Conservation (phyloP, 30 jellyfish, hydroid and myxozoan genomes). For the Nemopilema nomurai region DNA sequence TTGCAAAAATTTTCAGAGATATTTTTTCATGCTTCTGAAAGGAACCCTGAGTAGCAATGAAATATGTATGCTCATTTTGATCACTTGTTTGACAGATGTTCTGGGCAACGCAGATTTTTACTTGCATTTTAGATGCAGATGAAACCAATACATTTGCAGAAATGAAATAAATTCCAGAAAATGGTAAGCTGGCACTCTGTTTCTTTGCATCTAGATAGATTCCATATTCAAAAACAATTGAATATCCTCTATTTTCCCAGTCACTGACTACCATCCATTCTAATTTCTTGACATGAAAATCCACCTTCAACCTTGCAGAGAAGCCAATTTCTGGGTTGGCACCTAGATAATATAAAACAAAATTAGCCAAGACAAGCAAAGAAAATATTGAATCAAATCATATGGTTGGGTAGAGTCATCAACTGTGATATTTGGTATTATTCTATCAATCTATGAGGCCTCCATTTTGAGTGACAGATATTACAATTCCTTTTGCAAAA, state of each 20-base stretch:
- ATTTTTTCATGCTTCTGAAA: conserved; percentile 13
- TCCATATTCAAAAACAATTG: conserved; percentile 45
- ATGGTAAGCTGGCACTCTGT: conserved; percentile 11
- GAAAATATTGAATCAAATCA: no score
- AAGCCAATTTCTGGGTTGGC: conserved; percentile 59
- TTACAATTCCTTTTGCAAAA: no score
- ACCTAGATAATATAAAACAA: not conserved
- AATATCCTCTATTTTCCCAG: conserved; percentile 33
- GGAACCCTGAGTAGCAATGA: conserved; percentile 5
- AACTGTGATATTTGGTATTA: no score
- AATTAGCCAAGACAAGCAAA: no score
- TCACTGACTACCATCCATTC: conserved; percentile 9
- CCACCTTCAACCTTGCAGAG: conserved; percentile 38
- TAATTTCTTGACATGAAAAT: conserved; percentile 7
- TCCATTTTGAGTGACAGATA: no score
- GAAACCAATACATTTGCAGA: conserved; percentile 35
- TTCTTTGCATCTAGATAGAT: conserved; percentile 15
- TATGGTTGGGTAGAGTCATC: no score
- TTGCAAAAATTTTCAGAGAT: conserved; percentile 6
- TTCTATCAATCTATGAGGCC: no score
- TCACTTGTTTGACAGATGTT: conserved; percentile 23
- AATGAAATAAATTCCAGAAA: conserved; percentile 13
- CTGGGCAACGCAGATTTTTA: conserved; percentile 15
- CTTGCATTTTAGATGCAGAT: not conserved
- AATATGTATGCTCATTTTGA: conserved; percentile 37